Base-by-base conservation (phyloP, 2,797 vertebrate species). In the Dipus sagitta region DNA sequence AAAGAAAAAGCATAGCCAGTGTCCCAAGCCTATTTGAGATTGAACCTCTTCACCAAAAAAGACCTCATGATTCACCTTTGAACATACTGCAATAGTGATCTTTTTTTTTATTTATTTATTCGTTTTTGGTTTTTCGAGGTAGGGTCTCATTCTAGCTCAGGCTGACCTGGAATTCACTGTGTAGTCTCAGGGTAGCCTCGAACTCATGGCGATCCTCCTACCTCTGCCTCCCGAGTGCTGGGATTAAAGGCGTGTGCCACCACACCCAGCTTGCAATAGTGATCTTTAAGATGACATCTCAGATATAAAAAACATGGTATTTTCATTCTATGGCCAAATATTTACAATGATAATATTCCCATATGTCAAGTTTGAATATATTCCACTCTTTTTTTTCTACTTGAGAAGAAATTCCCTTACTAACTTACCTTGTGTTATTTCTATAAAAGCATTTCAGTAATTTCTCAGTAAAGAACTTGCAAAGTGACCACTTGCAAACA, bases 241-340 rank as follows among this genome's bases (percentile, higher is more conserved):
- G n/a, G n/a, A n/a, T n/a, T n/a, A n/a, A n/a, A n/a, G n/a, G n/a
- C n/a, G n/a, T n/a, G n/a, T n/a, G n/a, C n/a, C n/a, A n/a, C n/a
- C n/a, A n/a, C n/a, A n/a, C n/a, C n/a, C n/a, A n/a, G n/a, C n/a
- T n/a, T 47, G 47, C 88, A 88, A 72, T 62, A 76, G 62, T 14
- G 0, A 34, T 72, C 71, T 84, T 64, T 77, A 86, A 14, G 32
- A 88, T 86, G 30, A 71, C 20, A 70, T 90, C 62, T 92, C 67
- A 92, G 83, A 77, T 8, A 30, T 92, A 28, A 14, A 89, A 58
- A 23, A 86, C 85, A 76, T 6, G 13, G 4, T 71, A 18, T 90
- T 82, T 95, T 88, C n/a, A 94, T 20, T 32, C 86, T 32, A 32
- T 42, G 77, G 60, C 64, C 58, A 75, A 87, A 84, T 92, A 88